A percentile compares a stretch with the other conserved stretches of the same genome.
These are phyloP conservation scores for Pipistrellus nathusii DNA, from an alignment of 2,797 vertebrate genomes.

Conservation along the genomic window DNA sequence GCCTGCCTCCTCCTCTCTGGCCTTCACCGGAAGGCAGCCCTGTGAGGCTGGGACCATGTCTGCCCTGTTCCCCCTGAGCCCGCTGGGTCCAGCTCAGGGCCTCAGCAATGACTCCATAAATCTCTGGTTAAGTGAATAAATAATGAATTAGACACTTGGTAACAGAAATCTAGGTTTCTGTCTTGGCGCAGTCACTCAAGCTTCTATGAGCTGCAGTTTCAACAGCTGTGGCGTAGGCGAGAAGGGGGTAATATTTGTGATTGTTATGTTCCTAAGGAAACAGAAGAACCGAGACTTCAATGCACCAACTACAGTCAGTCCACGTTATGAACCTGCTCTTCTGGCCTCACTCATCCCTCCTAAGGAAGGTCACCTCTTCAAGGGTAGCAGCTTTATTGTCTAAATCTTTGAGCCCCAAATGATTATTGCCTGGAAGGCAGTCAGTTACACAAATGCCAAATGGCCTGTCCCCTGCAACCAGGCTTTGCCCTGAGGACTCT, in stretches of 20 bases:
- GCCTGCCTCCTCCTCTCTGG: neutral
- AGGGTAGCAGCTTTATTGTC: conserved; percentile 2
- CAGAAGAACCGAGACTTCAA: neutral
- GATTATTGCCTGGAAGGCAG: conserved; percentile 35
- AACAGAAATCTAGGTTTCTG: neutral
- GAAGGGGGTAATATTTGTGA: neutral
- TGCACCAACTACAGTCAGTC: neutral
- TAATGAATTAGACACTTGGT: neutral
- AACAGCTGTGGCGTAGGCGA: neutral
- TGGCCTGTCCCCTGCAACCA: neutral
- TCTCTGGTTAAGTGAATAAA: neutral
- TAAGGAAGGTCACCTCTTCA: conserved; percentile 26
- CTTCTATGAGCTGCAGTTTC: conserved; percentile 30
- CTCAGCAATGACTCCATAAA: neutral
- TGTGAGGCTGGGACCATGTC: neutral
- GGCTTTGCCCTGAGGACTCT: neutral
- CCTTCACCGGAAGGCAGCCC: neutral
- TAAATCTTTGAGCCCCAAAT: conserved; percentile 64
- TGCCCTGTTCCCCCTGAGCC: neutral
- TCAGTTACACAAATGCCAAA: conserved; percentile 6
- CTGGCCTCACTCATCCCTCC: neutral
- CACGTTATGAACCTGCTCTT: neutral
- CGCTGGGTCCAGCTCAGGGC: neutral
- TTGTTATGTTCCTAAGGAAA: neutral
- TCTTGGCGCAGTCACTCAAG: neutral